Conservation (phyloP, 92 coral and sea anemone genomes). For the Siderastrea radians region DNA sequence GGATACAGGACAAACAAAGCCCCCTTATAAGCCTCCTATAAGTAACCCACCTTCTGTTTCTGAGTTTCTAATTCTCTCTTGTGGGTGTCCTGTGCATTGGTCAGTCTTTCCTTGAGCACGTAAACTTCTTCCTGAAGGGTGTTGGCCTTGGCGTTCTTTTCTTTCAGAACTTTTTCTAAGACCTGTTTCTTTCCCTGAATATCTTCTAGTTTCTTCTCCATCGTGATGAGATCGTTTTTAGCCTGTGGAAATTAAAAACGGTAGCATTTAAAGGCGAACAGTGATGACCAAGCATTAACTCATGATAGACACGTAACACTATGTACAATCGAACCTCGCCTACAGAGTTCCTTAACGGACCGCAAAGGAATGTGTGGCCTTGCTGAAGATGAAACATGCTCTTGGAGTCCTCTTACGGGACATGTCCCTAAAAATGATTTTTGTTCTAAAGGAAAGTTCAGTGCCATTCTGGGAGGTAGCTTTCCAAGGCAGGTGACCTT, state of each 20-base stretch:
- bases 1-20: background rate
- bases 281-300: background rate
- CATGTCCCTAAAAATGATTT: background rate
- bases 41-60: slow-evolving; percentile 82
- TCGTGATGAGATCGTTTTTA: slow-evolving; percentile 77
- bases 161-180: slow-evolving; percentile 87
- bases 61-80: slow-evolving; percentile 90
- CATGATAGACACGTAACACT: too few relatives aligned
- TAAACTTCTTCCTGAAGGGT: slow-evolving; percentile 88
- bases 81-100: slow-evolving; percentile 75
- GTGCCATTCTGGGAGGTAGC: too few relatives aligned
- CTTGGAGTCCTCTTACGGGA: background rate
- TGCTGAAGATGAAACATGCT: too few relatives aligned
- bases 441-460: too few relatives aligned
- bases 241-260: slow-evolving; percentile 58
- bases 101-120: slow-evolving; percentile 82
- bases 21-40: background rate
- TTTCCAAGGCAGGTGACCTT: too few relatives aligned
- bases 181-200: slow-evolving; percentile 77
- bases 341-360: background rate
- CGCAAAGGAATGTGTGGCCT: background rate
- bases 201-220: slow-evolving; percentile 90
- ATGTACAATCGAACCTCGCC: background rate
- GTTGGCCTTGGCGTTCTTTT: slow-evolving; percentile 84
- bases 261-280: background rate